A percentile compares a stretch with the other conserved stretches of the same genome.
phyloP scores from a whole-genome alignment of 2,888 invertebrate genomes.

The Plutella xylostella region DNA sequence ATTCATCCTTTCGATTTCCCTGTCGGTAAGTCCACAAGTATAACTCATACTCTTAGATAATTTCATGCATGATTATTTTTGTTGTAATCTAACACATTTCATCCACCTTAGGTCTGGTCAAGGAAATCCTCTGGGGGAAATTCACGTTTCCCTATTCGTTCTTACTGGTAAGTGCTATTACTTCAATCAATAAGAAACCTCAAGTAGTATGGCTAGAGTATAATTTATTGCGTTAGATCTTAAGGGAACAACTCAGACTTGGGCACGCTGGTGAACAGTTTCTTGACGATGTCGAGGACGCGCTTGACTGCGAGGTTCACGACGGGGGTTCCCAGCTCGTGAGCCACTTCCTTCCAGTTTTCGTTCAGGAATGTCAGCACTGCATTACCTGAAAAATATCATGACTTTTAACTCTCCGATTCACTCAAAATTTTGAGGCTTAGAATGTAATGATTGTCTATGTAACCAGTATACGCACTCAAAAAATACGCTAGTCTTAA shows the following conservation, averaged over 20 bases:
- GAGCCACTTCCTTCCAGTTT: slow-evolving; percentile 40
- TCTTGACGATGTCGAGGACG: slow-evolving; percentile 25
- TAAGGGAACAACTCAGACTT: slow-evolving; percentile 33
- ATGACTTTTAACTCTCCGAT: too few species aligned
- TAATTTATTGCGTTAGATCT: not conserved
- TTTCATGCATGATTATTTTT: slow-evolving; percentile 3
- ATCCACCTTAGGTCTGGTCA: slow-evolving; percentile 43
- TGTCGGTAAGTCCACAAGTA: slow-evolving; percentile 53
- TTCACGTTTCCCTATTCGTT: slow-evolving; percentile 59
- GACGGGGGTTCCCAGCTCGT: slow-evolving; percentile 44
- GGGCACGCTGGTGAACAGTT: slow-evolving; percentile 36
- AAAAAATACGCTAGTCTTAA: too few species aligned
- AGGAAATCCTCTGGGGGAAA: slow-evolving; percentile 57
- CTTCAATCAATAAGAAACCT: not conserved
- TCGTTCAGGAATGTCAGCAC: slow-evolving; percentile 42
- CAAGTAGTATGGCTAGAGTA: not conserved
- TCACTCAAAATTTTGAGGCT: too few species aligned
- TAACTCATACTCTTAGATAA: not conserved
- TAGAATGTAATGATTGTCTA: too few species aligned
- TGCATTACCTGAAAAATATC: slow-evolving; percentile 38
- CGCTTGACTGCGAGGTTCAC: slow-evolving; percentile 28
- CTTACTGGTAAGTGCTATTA: slow-evolving; percentile 40
- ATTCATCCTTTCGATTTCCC: slow-evolving; percentile 76
- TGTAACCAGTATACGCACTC: too few species aligned
- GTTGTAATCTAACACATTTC: slow-evolving; percentile 2